Conservation (phyloP, 2,888 invertebrate genomes). For the Pardosa pseudoannulata region DNA sequence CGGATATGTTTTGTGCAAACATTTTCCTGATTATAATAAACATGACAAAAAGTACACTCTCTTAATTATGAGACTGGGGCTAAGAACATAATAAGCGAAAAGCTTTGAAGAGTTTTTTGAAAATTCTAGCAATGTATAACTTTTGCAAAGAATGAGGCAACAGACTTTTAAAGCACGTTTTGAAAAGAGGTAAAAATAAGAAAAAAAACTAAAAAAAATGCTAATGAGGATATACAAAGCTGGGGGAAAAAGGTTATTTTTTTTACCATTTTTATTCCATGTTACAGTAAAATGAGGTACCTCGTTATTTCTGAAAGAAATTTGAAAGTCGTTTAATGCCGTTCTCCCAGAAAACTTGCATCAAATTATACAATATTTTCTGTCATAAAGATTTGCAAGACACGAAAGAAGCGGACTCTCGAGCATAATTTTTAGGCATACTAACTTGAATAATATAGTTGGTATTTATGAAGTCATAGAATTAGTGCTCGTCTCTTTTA, state of each 20-base stretch:
- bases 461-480: too few species aligned
- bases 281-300: not conserved
- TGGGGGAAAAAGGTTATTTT: not conserved
- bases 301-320: not conserved
- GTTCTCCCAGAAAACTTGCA: not conserved
- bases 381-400: not conserved
- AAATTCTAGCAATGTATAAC: too few species aligned
- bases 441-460: too few species aligned
- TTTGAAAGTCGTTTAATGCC: not conserved
- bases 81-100: too few species aligned
- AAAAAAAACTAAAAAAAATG: not conserved
- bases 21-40: not conserved
- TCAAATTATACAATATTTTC: not conserved
- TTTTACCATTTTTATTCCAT: not conserved
- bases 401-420: not conserved
- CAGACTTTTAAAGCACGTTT: not conserved
- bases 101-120: too few species aligned
- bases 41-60: not conserved
- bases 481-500: too few species aligned
- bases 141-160: too few species aligned
- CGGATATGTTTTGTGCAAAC: not conserved
- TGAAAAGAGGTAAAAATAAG: not conserved
- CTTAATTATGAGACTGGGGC: too few species aligned
- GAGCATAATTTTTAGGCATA: too few species aligned
- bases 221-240: slow-evolving; percentile 1